Base-by-base conservation (phyloP, 2,113 vertebrate species). In the Cephalopterus ornatus region DNA sequence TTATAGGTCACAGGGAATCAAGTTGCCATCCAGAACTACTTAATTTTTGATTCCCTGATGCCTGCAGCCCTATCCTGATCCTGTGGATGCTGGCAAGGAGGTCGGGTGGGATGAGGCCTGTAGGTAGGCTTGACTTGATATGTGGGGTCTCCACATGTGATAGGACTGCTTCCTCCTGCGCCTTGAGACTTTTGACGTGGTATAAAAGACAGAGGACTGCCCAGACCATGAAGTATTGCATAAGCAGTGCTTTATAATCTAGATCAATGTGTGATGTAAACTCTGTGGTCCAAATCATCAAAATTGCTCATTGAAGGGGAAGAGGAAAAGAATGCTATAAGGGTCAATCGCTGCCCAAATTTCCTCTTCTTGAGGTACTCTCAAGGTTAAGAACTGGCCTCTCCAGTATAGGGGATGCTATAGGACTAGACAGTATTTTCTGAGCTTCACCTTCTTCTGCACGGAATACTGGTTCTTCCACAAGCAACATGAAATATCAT, bases 301-400 rank as follows among this genome's bases (percentile, higher is more conserved):
- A 46, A 58, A 83, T 9, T 77, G 6, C 3, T 53, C 15, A 33
- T 21, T 30, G 55, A 85, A 88, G 7, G 6, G 26, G 12, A 62
- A 55, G 8, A 23, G 35, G 17, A 72, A 82, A 79, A 11, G 4
- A 8, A 19, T 49, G 13, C 6, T 49, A 1, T 37, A 32, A n/a
- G 16, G 21, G 9, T 5, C 27, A 74, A 1, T 14, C 49, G 2
- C 1, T 49, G 4, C 19, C 18, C 26, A 73, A 0, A 73, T 83
- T 70, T 62, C 19, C 3, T 32, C 7, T 53, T 67, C 9, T 73
- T 24, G 12, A 23, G 33, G 26, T n/a, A 12, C 5, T 82, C 32
- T 65, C 33, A 42, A 41, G 27, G 11, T 28, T 56, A 44, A 8
- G 16, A 47, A 47, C 19, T 39, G 61, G 20, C 11, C 28, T 70